phyloP scores from a whole-genome alignment of 2,888 invertebrate genomes.

The Coelinius sp. region DNA sequence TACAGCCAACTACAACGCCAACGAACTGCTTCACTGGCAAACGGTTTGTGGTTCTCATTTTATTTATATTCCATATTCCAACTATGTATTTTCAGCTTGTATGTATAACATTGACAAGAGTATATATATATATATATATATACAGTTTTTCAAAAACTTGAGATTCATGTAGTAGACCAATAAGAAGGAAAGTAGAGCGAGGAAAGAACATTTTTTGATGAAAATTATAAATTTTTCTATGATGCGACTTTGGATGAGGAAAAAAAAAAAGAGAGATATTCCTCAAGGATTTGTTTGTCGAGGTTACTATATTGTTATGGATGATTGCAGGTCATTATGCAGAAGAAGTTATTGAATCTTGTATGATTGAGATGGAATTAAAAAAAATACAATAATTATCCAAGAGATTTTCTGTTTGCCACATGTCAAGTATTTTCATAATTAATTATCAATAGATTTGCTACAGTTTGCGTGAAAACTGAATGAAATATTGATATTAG shows the following conservation, averaged over 20 bases:
- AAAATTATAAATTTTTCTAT: background rate
- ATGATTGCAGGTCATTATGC: background rate
- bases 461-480: background rate
- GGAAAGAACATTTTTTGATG: background rate
- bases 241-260: no score
- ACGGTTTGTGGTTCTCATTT: conserved; percentile 67
- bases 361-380: background rate
- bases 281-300: background rate
- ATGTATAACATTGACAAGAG: background rate
- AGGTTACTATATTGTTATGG: no score
- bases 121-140: no score
- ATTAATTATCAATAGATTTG: background rate
- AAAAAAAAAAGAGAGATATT: no score
- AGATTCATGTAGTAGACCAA: background rate
- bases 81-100: background rate
- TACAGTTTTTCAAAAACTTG: background rate
- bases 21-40: conserved; percentile 67
- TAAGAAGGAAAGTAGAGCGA: no score
- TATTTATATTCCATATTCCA: conserved; percentile 25
- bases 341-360: background rate
- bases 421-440: no score
- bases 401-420: background rate
- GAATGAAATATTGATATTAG: background rate
- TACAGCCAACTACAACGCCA: conserved; percentile 63
- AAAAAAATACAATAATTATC: background rate